Percentiles rank a stretch among this genome's conserved stretches.
Evolutionary conservation across 2,113 vertebrate species (phyloP).

Genomic region (Trematocara stigmaticum): DNA sequence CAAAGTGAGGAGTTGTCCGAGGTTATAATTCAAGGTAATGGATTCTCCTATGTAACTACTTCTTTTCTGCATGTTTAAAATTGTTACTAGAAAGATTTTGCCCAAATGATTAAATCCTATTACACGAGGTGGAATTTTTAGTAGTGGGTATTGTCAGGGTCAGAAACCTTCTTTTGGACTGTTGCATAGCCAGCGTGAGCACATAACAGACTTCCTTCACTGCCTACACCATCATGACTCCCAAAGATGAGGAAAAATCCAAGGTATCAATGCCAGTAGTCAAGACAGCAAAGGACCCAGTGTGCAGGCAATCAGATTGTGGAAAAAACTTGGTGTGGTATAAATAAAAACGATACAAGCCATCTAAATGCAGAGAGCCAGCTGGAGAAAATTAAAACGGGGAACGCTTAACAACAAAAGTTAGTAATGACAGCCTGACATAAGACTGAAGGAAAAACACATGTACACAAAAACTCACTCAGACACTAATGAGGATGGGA

Average conservation of each 20-base stretch:
- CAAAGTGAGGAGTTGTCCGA: neutral
- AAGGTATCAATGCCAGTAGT: neutral
- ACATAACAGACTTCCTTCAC: neutral
- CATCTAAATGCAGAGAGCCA: neutral
- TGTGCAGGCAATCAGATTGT: neutral
- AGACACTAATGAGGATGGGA: neutral
- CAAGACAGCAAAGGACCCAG: neutral
- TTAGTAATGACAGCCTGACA: neutral
- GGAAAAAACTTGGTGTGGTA: neutral
- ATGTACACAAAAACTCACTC: neutral
- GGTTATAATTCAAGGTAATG: neutral
- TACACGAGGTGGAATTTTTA: neutral
- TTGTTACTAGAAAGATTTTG: neutral
- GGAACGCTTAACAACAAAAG: neutral
- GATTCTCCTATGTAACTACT: neutral
- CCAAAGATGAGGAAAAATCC: neutral
- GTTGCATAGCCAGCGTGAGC: neutral
- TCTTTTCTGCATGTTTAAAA: neutral
- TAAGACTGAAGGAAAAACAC: neutral
- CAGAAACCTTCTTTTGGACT: neutral
- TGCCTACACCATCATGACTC: neutral
- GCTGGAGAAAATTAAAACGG: neutral
- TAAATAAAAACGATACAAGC: neutral
- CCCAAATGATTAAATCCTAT: neutral
- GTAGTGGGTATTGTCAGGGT: neutral